phyloP scores from a whole-genome alignment of 2,888 invertebrate species.

The Eupeodes luniger region DNA sequence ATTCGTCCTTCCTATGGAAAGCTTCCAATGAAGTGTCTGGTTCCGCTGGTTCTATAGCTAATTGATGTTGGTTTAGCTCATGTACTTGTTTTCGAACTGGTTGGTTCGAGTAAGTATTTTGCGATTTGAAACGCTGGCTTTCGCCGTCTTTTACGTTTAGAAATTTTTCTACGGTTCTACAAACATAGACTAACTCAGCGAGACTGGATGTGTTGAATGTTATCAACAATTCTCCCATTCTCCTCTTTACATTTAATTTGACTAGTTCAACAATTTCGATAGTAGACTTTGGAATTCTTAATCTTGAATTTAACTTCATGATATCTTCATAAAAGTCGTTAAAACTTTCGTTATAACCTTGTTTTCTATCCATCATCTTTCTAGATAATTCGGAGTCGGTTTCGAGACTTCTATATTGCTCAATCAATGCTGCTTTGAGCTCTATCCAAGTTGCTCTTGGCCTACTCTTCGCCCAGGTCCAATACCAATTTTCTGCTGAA shows the following conservation, averaged over 20 bases:
- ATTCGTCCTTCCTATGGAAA: too few species aligned
- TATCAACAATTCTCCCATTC: constrained; percentile 4
- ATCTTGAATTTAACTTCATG: background rate
- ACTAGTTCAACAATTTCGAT: background rate
- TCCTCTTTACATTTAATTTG: background rate
- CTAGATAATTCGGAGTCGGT: background rate
- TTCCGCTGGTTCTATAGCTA: background rate
- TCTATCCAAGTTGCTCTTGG: too few species aligned
- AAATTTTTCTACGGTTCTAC: background rate
- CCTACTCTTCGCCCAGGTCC: too few species aligned
- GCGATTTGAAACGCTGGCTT: background rate
- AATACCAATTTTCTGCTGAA: too few species aligned
- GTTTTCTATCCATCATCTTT: background rate
- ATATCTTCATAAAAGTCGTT: background rate
- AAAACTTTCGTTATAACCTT: constrained; percentile 5
- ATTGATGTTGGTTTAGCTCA: background rate
- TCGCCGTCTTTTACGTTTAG: background rate
- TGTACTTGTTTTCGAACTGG: background rate
- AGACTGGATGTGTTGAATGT: background rate
- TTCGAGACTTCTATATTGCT: too few species aligned
- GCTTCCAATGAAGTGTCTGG: too few species aligned
- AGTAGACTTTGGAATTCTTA: constrained; percentile 3
- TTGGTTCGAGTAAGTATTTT: background rate
- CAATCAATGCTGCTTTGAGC: too few species aligned
- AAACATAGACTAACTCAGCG: constrained; percentile 2